These are phyloP conservation scores for Australoheros scitulus DNA, from an alignment of 2,113 vertebrate species.

Conservation along the genomic window DNA sequence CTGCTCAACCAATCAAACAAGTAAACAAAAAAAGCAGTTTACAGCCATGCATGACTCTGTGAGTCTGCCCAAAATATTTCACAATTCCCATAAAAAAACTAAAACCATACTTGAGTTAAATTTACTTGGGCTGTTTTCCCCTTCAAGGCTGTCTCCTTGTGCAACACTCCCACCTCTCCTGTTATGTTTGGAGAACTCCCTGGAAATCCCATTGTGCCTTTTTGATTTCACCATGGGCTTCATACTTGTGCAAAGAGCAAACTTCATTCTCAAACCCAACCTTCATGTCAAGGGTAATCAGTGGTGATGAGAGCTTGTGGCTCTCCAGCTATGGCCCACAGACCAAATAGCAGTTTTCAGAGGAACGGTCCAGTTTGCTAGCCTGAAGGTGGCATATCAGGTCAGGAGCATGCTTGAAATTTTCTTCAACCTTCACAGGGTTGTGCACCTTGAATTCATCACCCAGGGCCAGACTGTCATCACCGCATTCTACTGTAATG, in stretches of 20 bases:
- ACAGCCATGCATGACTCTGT: background rate
- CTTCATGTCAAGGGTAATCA: background rate
- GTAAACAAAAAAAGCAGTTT: background rate
- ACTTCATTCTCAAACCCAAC: background rate
- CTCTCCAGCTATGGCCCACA: background rate
- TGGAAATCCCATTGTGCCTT: background rate
- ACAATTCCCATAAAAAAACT: background rate
- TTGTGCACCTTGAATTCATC: slow-evolving; percentile 8
- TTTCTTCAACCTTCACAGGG: slow-evolving; percentile 3
- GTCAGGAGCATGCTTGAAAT: background rate
- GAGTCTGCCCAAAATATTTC: background rate
- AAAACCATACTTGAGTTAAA: background rate
- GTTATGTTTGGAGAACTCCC: background rate
- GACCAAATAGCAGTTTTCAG: background rate
- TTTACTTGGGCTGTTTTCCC: too few species aligned
- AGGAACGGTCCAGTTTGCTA: background rate
- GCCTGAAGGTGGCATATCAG: background rate
- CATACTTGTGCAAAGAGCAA: background rate
- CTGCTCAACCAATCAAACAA: background rate
- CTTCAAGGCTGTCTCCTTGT: background rate
- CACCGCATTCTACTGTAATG: background rate
- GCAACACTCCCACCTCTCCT: background rate
- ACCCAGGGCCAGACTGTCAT: background rate
- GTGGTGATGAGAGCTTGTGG: background rate
- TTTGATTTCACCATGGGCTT: background rate